Percentiles rank a stretch among this genome's conserved stretches.
These are phyloP conservation scores for Mirounga angustirostris DNA, from an alignment of 2,113 vertebrate genomes.

Conservation along the genomic window DNA sequence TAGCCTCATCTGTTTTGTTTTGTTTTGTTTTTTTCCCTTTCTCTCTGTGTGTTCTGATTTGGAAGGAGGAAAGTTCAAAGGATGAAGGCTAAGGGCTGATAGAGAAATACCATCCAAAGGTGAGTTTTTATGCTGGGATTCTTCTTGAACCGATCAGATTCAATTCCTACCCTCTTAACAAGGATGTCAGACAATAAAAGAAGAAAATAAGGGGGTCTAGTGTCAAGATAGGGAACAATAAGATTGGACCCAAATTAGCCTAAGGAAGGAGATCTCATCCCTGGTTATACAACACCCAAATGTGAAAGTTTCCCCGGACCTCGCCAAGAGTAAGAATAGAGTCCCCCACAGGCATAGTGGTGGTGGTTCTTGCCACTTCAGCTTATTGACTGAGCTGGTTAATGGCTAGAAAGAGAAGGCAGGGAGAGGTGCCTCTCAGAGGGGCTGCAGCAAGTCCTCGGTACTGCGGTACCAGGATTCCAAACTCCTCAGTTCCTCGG, in stretches of 20 bases:
- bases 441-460: no score
- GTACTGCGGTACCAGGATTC: rapidly evolving
- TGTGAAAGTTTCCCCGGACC: neutral
- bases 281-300: neutral
- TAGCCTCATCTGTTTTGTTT: neutral
- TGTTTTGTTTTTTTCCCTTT: neutral
- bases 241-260: neutral
- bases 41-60: neutral
- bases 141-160: neutral
- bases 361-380: neutral
- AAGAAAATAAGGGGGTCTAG: neutral
- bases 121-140: neutral
- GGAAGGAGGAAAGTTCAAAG: neutral
- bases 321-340: neutral
- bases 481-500: neutral
- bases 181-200: neutral
- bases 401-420: neutral
- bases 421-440: neutral
- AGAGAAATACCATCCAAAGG: neutral
- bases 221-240: neutral
- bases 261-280: neutral
- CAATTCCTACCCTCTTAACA: neutral
- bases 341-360: neutral
- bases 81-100: neutral
- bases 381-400: neutral